phyloP scores from a whole-genome alignment of 2,797 vertebrate species.

The Garrulus glandarius region DNA sequence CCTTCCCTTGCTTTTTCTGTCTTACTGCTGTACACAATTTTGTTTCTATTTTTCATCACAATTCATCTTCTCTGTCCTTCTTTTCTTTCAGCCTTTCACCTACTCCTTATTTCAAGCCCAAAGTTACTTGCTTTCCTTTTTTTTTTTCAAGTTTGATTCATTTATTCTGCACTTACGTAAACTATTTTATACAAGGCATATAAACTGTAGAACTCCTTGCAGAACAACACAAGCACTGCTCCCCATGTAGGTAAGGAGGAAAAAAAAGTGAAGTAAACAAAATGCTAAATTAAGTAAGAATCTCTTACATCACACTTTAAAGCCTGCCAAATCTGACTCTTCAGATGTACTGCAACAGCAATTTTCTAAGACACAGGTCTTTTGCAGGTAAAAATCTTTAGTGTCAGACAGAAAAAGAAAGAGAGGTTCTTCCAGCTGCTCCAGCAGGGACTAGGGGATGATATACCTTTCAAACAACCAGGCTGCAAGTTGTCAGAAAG shows the following conservation, averaged over 20 bases:
- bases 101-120: neutral
- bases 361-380: neutral
- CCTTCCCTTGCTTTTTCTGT: neutral
- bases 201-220: neutral
- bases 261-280: neutral
- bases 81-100: neutral
- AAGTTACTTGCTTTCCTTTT: neutral
- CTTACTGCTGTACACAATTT: neutral
- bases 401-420: neutral
- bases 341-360: slow-evolving; percentile 13
- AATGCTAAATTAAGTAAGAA: slow-evolving; percentile 59
- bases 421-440: neutral
- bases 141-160: neutral
- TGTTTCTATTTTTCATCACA: neutral
- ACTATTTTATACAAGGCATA: neutral
- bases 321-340: slow-evolving; percentile 46
- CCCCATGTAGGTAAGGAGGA: neutral
- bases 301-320: slow-evolving; percentile 38
- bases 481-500: neutral
- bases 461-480: neutral
- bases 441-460: neutral
- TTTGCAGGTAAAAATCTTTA: slow-evolving; percentile 1
- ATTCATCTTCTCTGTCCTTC: neutral
- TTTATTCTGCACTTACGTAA: neutral
- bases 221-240: neutral